A percentile compares a stretch with the other conserved stretches of the same genome.
Evolutionary conservation across 2,888 invertebrate species (phyloP).

Genomic region (Hybos culiciformis): DNA sequence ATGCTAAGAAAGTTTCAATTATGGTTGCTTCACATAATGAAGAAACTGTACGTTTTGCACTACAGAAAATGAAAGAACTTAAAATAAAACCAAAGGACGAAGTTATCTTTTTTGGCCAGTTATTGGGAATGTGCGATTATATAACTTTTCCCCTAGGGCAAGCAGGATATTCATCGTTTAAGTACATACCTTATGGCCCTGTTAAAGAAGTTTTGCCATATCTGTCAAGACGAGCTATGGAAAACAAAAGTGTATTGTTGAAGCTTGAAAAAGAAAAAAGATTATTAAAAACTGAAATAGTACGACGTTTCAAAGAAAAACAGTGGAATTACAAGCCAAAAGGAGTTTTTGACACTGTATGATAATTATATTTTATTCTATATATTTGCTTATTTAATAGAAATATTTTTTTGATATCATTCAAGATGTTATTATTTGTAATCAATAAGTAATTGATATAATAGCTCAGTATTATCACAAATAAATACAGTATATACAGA

Average conservation of each 20-base stretch:
- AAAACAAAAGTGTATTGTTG: conserved; percentile 75
- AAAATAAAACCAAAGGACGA: conserved; percentile 74
- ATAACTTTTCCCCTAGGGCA: conserved; percentile 90
- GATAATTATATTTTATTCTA: too few relatives aligned
- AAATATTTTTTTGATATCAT: too few relatives aligned
- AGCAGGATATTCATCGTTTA: conserved; percentile 92
- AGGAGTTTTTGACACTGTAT: conserved; percentile 68
- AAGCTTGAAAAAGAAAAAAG: conserved; percentile 80
- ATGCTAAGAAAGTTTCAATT: conserved; percentile 57
- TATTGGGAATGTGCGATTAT: conserved; percentile 96
- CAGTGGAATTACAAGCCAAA: conserved; percentile 64
- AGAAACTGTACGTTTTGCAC: conserved; percentile 82
- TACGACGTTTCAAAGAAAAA: conserved; percentile 53
- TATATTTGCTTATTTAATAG: too few relatives aligned
- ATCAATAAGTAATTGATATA: too few relatives aligned
- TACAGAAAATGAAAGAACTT: conserved; percentile 84
- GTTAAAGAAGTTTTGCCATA: conserved; percentile 91
- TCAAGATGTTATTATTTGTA: too few relatives aligned
- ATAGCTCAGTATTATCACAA: too few relatives aligned
- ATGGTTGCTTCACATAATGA: conserved; percentile 98
- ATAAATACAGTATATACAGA: too few relatives aligned
- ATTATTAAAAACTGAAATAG: conserved; percentile 58
- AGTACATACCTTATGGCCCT: conserved; percentile 94
- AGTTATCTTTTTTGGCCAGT: conserved; percentile 91
- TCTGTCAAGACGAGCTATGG: conserved; percentile 80